These are phyloP conservation scores for Leucosticte australis DNA, from an alignment of 2,113 vertebrate species.

Conservation along the genomic window DNA sequence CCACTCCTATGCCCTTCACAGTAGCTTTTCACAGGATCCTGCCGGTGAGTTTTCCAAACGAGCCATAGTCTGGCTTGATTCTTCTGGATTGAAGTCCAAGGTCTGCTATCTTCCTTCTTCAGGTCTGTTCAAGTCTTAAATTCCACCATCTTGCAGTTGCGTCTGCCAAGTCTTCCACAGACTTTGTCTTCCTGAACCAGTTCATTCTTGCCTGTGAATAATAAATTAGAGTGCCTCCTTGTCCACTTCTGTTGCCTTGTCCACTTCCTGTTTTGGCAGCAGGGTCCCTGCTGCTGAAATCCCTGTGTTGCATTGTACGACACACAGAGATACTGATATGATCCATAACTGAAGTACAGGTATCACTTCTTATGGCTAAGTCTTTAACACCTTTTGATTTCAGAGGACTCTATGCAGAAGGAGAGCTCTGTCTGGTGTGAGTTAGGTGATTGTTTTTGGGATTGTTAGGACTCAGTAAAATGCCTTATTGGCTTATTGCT, in stretches of 20 bases:
- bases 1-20: not conserved
- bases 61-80: not conserved
- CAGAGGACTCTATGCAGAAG: not conserved
- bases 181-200: not conserved
- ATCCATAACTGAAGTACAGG: not conserved
- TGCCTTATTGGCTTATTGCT: not conserved
- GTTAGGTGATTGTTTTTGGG: not conserved
- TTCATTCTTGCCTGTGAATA: not conserved
- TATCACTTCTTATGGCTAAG: not conserved
- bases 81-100: not conserved
- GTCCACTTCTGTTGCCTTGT: not conserved
- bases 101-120: not conserved
- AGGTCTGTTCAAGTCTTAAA: not conserved
- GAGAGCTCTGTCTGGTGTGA: not conserved
- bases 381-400: not conserved
- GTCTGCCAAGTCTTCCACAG: not conserved
- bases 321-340: rapidly evolving
- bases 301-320: not conserved
- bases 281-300: not conserved
- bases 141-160: not conserved
- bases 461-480: not conserved
- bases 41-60: not conserved
- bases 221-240: not conserved
- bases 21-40: not conserved
- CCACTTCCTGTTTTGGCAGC: not conserved